A percentile compares a stretch with the other conserved stretches of the same genome.
Conservation (phyloP, 2,888 invertebrate species). For the Coelopa pilipes region DNA sequence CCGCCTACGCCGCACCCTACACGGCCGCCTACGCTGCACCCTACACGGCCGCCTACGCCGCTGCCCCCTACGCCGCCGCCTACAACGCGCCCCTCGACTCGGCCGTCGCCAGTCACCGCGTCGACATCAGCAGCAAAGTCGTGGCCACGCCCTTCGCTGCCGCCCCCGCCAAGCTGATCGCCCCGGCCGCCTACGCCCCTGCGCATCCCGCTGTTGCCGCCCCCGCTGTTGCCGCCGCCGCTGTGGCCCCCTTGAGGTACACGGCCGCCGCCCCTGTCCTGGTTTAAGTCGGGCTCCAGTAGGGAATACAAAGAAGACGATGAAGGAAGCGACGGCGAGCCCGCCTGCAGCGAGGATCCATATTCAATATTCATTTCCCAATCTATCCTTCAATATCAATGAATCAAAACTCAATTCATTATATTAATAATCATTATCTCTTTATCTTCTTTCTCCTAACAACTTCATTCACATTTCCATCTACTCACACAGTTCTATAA, state of each 20-base stretch:
- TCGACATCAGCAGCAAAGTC: slow-evolving; percentile 41
- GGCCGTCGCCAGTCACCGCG: slow-evolving; percentile 25
- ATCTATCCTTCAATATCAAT: no score
- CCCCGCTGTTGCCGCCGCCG: slow-evolving; percentile 44
- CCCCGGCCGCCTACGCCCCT: not conserved
- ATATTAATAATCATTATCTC: no score
- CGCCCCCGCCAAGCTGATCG: slow-evolving; percentile 30
- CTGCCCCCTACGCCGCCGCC: slow-evolving; percentile 27
- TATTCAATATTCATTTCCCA: no score
- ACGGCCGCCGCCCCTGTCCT: slow-evolving; percentile 39
- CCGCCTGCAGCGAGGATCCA: no score
- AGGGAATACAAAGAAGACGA: no score
- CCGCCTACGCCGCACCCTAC: slow-evolving; percentile 25
- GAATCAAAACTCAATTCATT: no score
- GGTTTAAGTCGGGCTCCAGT: not conserved
- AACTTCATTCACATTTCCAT: no score
- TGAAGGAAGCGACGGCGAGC: no score
- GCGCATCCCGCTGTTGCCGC: slow-evolving; percentile 36
- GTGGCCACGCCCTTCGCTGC: slow-evolving; percentile 36
- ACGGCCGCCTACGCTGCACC: slow-evolving; percentile 31
- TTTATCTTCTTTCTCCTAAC: no score
- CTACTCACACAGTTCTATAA: no score
- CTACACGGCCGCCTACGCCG: slow-evolving; percentile 30
- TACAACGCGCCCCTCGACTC: slow-evolving; percentile 31
- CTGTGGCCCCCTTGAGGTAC: slow-evolving; percentile 32